Evolutionary conservation across 1,140 invertebrate species (phyloP), one percentile per base, ranked within the genome.

Genomic region (Brachionus sp.): DNA sequence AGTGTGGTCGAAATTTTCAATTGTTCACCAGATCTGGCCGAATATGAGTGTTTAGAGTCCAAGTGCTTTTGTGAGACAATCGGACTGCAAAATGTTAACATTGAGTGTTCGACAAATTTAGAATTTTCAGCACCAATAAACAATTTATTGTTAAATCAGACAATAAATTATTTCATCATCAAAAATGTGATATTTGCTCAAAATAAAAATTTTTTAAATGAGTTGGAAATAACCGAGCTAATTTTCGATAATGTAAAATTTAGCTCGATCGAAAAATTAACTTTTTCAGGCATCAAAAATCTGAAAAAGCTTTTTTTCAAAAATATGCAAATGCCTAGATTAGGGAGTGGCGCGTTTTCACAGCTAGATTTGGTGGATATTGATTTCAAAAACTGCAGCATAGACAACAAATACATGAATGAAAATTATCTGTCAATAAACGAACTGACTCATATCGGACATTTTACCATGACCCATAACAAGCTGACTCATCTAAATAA

Each of bases 321-420:
- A 33, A 37, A 37, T 33, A n/a, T 12, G 13, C 25, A 3, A 12
- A 29, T 66, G 13, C 6, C 25, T 33, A 5, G n/a, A 13, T 3
- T 66, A 3, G 25, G 33, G 29, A 33, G 5, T 33, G 35, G 37
- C 33, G n/a, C 33, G 9, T 19, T 70, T 70, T 1, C 3, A 12
- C 16, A 39, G 2, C 16, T 70, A 70, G n/a, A 66, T 33, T 33
- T 66, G 13, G 33, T 13, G 23, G 66, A 70, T n/a, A 16, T 70
- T 3, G 10, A 70, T 16, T 37, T 70, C 29, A 39, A 19, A 19
- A 70, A 70, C 9, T 70, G 66, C 37, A 70, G 37, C 37, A 70
- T 70, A 39, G 66, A 70, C 19, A 35, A 70, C 37, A 70, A 16
- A n/a, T 70, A 39, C 37, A 70, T 70, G 66, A n/a, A 70, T 10